phyloP scores from a whole-genome alignment of 2,797 vertebrate genomes.

The Fratercula arctica region DNA sequence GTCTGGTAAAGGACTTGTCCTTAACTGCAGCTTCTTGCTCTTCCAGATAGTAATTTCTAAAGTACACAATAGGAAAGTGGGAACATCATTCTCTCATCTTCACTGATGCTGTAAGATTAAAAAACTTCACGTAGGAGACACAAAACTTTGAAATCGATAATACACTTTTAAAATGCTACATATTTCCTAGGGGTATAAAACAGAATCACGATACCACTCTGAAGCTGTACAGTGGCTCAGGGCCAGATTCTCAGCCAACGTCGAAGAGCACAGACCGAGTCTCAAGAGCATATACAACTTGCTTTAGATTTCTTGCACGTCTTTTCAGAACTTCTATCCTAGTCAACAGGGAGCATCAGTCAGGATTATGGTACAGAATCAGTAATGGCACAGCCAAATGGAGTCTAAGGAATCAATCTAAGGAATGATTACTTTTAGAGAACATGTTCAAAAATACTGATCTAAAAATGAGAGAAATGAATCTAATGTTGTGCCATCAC shows the following conservation, averaged over 20 bases:
- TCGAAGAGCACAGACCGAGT: not conserved
- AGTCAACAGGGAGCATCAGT: not conserved
- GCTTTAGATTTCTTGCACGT: not conserved
- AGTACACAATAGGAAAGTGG: not conserved
- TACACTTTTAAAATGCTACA: not conserved
- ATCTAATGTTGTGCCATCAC: not conserved
- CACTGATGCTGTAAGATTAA: not conserved
- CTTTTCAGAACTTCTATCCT: not conserved
- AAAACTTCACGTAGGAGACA: not conserved
- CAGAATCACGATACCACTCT: not conserved
- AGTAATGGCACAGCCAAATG: not conserved
- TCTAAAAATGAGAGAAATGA: slow-evolving; percentile 6
- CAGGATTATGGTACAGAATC: not conserved
- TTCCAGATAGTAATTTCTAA: not conserved
- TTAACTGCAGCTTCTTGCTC: not conserved
- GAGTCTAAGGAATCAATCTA: not conserved
- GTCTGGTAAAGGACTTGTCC: not conserved
- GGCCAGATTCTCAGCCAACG: not conserved
- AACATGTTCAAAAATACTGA: not conserved
- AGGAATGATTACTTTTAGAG: not conserved
- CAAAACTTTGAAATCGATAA: not conserved
- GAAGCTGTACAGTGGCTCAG: not conserved
- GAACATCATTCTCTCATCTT: not conserved
- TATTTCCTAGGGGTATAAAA: not conserved
- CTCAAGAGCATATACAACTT: not conserved